Evolutionary conservation across 1,140 invertebrate genomes (phyloP), one percentile per base, ranked within the genome.

Genomic region (Panulirus ornatus): DNA sequence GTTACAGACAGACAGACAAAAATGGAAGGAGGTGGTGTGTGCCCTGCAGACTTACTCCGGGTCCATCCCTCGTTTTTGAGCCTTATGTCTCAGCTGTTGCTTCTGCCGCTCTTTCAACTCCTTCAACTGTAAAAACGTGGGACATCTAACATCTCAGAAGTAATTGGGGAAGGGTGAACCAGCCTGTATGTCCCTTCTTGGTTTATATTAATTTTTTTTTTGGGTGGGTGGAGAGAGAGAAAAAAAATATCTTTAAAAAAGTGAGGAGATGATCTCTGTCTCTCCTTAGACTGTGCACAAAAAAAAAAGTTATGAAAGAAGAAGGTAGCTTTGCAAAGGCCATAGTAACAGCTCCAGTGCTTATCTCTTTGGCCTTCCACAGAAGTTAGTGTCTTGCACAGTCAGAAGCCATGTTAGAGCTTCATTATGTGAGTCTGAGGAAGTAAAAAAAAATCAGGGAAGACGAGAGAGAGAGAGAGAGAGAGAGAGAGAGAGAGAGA

Each of bases 51-150:
- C 93, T 93, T 93, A 93, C 93, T 93, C 94, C 73, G 95, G 94
- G 91, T 95, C 94, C 84, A 95, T 92, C 90, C 95, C 95, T 82
- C 94, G 94, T 92, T 95, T 94, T 71, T 95, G 84, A 71, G 95
- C 95, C 91, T 95, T 95, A 84, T 94, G 94, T 94, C 98, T 97
- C 94, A 99, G 95, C 94, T 98, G 98, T 95, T 99, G 98, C 94
- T 98, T 98, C 95, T 99, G 98, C 96, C 98, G 97, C 96, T 99
- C 98, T 95, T 98, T 98, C 95, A 99, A 95, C 95, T 99, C 98
- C 97, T 99, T 99, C 95, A 99, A 96, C 98, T 99, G 94, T 47
- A 90, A 92, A 70, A 71, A 58, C 63, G 58, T 54, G 66, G 58
- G 36, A 84, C 38, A 84, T 34, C 27, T 44, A 11, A 76, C 3